These are phyloP conservation scores for Dinocampus coccinellae DNA, from an alignment of 2,888 invertebrate species.

Conservation along the genomic window DNA sequence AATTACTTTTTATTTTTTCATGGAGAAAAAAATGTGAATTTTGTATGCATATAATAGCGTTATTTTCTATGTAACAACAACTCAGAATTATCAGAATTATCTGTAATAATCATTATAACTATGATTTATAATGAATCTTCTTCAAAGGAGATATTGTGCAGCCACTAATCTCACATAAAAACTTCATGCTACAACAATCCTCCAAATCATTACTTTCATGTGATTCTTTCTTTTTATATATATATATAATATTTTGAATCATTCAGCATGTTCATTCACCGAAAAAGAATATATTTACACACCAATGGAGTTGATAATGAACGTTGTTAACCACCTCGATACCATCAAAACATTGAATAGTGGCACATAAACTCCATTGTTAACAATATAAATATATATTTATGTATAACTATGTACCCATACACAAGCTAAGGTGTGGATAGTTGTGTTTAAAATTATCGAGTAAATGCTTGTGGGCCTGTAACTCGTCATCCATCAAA, in stretches of 20 bases:
- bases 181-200: too few species aligned
- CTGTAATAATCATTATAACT: neutral
- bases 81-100: too few species aligned
- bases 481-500: neutral
- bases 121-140: too few species aligned
- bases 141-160: neutral
- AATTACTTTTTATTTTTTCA: too few species aligned
- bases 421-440: neutral
- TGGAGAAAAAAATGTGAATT: too few species aligned
- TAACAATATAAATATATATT: neutral
- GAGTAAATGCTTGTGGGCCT: conserved; percentile 3
- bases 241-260: neutral
- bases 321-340: conserved; percentile 14
- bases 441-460: conserved; percentile 5
- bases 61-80: too few species aligned
- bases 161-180: neutral
- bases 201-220: neutral
- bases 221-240: too few species aligned
- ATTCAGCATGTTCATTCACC: neutral
- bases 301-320: conserved; percentile 14
- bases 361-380: conserved; percentile 8
- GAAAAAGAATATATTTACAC: conserved; percentile 7
- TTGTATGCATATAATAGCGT: too few species aligned
- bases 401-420: neutral
- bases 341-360: conserved; percentile 2